A percentile compares a stretch with the other conserved stretches of the same genome.
Evolutionary conservation across 2,797 vertebrate genomes (phyloP).

Genomic region (Sebastes alutus): DNA sequence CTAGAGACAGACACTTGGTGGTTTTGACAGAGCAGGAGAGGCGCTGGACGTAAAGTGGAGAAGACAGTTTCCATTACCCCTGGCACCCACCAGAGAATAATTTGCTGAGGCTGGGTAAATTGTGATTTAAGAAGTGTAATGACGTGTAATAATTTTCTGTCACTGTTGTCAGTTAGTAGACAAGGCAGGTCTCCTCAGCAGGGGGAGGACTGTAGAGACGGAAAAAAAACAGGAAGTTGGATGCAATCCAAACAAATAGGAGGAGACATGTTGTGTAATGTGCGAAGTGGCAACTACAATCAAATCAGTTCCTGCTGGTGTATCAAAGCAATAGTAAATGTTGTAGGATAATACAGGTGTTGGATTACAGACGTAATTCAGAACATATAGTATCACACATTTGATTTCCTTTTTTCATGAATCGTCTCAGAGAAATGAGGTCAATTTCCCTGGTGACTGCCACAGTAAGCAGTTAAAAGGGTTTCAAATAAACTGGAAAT

Average conservation of each 20-base stretch:
- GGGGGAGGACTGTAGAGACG: slow-evolving; percentile 33
- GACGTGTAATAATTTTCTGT: slow-evolving; percentile 90
- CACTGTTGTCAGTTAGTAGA: slow-evolving; percentile 82
- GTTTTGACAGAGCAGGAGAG: slow-evolving; percentile 76
- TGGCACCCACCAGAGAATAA: slow-evolving; percentile 82
- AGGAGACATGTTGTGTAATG: slow-evolving; percentile 46
- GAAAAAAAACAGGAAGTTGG: slow-evolving; percentile 37
- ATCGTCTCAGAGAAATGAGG: slow-evolving; percentile 65
- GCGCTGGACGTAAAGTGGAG: slow-evolving; percentile 81
- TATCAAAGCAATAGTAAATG: slow-evolving; percentile 33
- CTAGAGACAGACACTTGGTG: slow-evolving; percentile 63
- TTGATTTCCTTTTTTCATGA: slow-evolving; percentile 72
- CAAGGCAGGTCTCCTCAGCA: slow-evolving; percentile 56
- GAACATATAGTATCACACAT: slow-evolving; percentile 59
- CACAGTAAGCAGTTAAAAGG: slow-evolving; percentile 65
- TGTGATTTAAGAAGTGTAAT: slow-evolving; percentile 90
- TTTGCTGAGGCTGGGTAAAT: slow-evolving; percentile 88
- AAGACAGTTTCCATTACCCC: slow-evolving; percentile 90
- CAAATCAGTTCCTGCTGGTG: slow-evolving; percentile 53
- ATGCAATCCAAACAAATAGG: slow-evolving; percentile 62
- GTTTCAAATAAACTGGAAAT: slow-evolving; percentile 63
- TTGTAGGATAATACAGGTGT: slow-evolving; percentile 59
- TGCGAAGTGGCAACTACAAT: slow-evolving; percentile 48
- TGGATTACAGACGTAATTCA: slow-evolving; percentile 58
- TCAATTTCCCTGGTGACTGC: slow-evolving; percentile 60